Evolutionary conservation across 2,888 invertebrate species (phyloP).

Genomic region (Bibio marci): DNA sequence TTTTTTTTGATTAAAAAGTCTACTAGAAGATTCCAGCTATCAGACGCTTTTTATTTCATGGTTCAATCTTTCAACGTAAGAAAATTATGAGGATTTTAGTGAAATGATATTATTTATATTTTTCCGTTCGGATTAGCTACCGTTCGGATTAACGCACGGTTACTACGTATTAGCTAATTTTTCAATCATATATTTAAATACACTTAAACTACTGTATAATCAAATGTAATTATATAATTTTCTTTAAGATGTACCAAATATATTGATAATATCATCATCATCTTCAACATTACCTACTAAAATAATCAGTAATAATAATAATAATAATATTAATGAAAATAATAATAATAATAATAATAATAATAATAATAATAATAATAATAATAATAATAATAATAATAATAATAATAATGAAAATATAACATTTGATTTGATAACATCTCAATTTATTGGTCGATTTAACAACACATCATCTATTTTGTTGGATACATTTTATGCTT

Average conservation of each 20-base stretch:
- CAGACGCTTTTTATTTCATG: too few species aligned
- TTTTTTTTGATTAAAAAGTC: too few species aligned
- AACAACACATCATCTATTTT: constrained; percentile 13
- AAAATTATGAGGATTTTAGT: too few species aligned
- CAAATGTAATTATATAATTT: background rate
- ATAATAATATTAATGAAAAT: too few species aligned
- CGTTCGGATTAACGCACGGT: background rate
- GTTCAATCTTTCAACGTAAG: background rate
- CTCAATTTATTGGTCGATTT: constrained; percentile 19
- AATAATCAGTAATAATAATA: too few species aligned
- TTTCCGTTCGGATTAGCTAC: background rate
- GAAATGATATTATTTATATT: too few species aligned
- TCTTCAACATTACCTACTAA: background rate
- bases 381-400: background rate
- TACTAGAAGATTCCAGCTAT: too few species aligned
- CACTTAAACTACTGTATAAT: too few species aligned
- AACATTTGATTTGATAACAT: constrained; percentile 19
- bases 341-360: too few species aligned
- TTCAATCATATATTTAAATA: too few species aligned
- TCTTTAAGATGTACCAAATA: constrained; percentile 18
- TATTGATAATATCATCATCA: constrained; percentile 14
- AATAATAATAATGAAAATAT: constrained; percentile 8
- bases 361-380: too few species aligned
- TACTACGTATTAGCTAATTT: background rate
- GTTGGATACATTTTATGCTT: constrained; percentile 16